Conservation (phyloP, 2,113 vertebrate species). For the Phalacrocorax carbo region DNA sequence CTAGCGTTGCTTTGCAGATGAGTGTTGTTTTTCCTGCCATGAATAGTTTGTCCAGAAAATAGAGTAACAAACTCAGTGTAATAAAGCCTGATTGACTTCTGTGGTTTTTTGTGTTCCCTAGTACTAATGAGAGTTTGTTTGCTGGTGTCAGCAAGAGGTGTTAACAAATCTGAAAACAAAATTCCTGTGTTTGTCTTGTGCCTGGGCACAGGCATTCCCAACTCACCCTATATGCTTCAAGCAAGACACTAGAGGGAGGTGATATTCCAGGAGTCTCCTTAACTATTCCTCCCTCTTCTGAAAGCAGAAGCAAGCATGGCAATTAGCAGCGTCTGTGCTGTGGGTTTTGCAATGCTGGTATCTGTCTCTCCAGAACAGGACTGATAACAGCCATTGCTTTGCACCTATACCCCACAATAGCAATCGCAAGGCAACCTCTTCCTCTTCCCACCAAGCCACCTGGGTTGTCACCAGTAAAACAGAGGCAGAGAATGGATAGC, state of each 20-base stretch:
- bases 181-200: not conserved
- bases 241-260: not conserved
- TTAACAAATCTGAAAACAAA: not conserved
- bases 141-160: not conserved
- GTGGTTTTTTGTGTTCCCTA: not conserved
- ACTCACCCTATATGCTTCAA: not conserved
- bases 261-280: not conserved
- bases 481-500: not conserved
- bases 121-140: not conserved
- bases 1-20: not conserved
- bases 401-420: not conserved
- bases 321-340: not conserved
- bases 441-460: not conserved
- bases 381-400: not conserved
- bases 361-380: not conserved
- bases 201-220: not conserved
- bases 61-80: not conserved
- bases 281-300: not conserved
- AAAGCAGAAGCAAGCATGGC: not conserved
- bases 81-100: not conserved
- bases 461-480: not conserved
- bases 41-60: not conserved
- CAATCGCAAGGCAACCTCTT: not conserved
- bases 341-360: not conserved
- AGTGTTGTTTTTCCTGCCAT: not conserved